Base-by-base conservation (phyloP, 2,797 vertebrate species). In the Sebastes alutus region DNA sequence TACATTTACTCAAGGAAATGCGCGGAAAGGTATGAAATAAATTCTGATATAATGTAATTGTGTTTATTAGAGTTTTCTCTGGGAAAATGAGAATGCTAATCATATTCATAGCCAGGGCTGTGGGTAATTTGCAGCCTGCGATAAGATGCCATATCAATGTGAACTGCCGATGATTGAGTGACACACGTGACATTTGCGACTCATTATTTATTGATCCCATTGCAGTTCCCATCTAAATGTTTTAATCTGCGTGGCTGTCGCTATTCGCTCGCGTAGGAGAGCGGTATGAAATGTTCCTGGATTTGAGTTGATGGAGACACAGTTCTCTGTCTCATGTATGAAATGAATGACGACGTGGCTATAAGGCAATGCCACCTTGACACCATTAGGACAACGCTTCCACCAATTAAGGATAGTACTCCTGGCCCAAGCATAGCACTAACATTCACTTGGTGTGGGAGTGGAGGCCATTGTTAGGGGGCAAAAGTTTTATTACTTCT, bases 191-290 rank as follows among this genome's bases (percentile, higher is more conserved):
- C 91, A 95, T 95, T 95, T 94, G 82, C 62, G 42, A 90, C 82
- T 94, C 90, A 93, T 96, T 90, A 94, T 93, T 92, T 93, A 95
- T 95, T 95, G 88, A 95, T 92, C 83, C 84, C 80, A 79, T 87
- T 90, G 80, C 86, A 75, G 78, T 88, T 88, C 81, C 75, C 72
- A 82, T 89, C 70, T 80, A 87, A 93, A 92, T 93, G 89, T 93
- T 92, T 90, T 84, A 89, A 84, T 93, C 87, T 80, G 84, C 58
- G 20, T 7, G 33, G 73, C 72, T 25, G 68, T 87, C 9, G 58
- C 49, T 72, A 65, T 46, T 46, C 2, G 35, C 72, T 77, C 32
- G 11, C 46, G 7, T 23, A 69, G 61, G 16, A 59, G 67, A 74
- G 58, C 32, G 35, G 4, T 49, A 70, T 65, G 72, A 80, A 85